phyloP scores from a whole-genome alignment of 2,113 vertebrate genomes.

The Hoplias malabaricus region DNA sequence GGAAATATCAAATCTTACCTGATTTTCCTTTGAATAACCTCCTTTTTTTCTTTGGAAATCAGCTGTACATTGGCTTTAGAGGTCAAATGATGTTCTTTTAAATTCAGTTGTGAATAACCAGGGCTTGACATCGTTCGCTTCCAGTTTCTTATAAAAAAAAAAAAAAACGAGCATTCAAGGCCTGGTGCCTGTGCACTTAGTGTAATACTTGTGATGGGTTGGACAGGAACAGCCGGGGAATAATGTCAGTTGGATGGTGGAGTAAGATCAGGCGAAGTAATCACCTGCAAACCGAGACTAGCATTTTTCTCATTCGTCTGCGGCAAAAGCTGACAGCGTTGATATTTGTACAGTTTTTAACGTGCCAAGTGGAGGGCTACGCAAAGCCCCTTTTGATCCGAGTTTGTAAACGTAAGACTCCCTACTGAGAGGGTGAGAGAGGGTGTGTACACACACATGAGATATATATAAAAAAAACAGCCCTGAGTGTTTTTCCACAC shows the following conservation, averaged over 20 bases:
- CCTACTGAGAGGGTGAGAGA: background rate
- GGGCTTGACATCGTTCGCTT: background rate
- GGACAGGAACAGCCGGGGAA: background rate
- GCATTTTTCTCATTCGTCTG: background rate
- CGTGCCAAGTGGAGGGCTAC: constrained; percentile 4
- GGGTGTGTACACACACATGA: constrained; percentile 21
- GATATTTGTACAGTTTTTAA: constrained; percentile 39
- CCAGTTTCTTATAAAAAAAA: no score
- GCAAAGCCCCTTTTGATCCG: constrained; percentile 37
- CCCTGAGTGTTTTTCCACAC: constrained; percentile 12
- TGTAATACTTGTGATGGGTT: background rate
- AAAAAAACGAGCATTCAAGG: background rate
- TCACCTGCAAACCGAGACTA: background rate
- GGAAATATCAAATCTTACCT: no score
- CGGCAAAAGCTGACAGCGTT: constrained; percentile 29
- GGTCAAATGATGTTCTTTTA: background rate
- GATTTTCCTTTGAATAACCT: no score
- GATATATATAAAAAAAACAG: constrained; percentile 39
- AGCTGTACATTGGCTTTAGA: background rate
- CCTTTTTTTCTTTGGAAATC: no score
- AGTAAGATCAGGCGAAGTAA: background rate
- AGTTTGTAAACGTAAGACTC: constrained; percentile 6
- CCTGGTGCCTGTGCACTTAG: background rate
- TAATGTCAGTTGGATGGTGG: background rate
- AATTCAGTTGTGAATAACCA: background rate